These are phyloP conservation scores for Amphibalanus amphitrite DNA, from an alignment of 1,140 invertebrate genomes.

Conservation along the genomic window DNA sequence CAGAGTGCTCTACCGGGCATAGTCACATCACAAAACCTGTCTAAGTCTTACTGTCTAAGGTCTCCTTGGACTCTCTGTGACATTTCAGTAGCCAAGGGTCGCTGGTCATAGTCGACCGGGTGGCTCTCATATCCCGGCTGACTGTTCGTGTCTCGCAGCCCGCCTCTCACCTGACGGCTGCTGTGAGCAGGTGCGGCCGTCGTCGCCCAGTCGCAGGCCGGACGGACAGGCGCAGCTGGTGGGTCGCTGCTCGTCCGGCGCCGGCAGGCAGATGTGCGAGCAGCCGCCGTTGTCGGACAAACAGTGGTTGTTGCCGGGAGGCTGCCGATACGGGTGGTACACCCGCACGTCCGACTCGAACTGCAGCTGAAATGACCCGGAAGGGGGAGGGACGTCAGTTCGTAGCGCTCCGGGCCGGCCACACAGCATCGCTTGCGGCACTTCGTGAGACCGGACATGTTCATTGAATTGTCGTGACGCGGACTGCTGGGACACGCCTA, in stretches of 20 bases:
- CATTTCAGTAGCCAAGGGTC: too few relatives aligned
- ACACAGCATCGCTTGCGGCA: neutral
- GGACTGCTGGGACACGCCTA: neutral
- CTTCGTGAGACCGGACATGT: neutral
- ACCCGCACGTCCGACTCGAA: slow-evolving; percentile 57
- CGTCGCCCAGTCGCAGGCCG: slow-evolving; percentile 42
- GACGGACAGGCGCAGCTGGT: slow-evolving; percentile 33
- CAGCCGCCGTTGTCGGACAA: slow-evolving; percentile 27
- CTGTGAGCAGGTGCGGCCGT: neutral
- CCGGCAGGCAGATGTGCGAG: slow-evolving; percentile 36
- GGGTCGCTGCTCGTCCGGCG: slow-evolving; percentile 17
- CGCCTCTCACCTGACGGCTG: slow-evolving; percentile 51
- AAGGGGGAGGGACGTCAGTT: neutral
- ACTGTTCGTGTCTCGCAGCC: slow-evolving; percentile 36
- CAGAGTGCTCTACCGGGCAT: too few relatives aligned
- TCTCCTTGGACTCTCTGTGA: too few relatives aligned
- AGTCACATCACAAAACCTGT: too few relatives aligned
- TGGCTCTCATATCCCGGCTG: too few relatives aligned
- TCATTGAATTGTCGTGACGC: too few relatives aligned
- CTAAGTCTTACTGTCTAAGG: too few relatives aligned
- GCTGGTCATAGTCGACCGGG: too few relatives aligned
- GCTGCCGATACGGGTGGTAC: slow-evolving; percentile 50
- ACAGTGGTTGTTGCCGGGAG: slow-evolving; percentile 25
- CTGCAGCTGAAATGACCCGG: slow-evolving; percentile 10
- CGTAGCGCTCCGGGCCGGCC: neutral